Conservation (phyloP, 2,797 vertebrate genomes). For the Uromys caudimaculatus region DNA sequence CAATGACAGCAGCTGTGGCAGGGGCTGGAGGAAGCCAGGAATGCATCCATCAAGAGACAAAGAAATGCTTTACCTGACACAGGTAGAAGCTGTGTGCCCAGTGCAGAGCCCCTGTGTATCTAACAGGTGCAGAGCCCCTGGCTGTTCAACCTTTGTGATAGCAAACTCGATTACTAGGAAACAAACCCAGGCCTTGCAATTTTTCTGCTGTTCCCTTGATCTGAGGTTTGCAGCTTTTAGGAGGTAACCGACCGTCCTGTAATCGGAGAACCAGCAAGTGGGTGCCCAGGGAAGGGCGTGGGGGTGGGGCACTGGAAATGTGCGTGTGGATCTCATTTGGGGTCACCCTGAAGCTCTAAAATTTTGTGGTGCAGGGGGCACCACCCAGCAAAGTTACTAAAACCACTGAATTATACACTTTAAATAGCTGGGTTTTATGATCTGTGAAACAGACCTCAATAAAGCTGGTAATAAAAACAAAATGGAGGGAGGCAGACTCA, state of each 20-base stretch:
- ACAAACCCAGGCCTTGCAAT: background rate
- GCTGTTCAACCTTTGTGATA: background rate
- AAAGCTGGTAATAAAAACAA: constrained; percentile 37
- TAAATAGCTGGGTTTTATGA: constrained; percentile 50
- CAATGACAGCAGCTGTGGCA: rapidly evolving
- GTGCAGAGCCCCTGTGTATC: background rate
- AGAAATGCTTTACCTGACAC: background rate
- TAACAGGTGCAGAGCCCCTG: background rate
- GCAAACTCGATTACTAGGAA: background rate
- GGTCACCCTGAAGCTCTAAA: background rate
- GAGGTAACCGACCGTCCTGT: background rate
- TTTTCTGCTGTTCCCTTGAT: background rate
- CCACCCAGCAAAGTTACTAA: constrained; percentile 40
- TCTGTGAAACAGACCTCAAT: constrained; percentile 48
- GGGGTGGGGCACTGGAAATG: background rate
- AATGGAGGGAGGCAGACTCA: background rate
- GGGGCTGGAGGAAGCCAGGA: background rate
- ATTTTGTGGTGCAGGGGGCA: background rate
- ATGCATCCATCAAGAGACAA: background rate
- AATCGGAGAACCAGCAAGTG: background rate
- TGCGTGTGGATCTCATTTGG: background rate
- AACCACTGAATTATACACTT: constrained; percentile 3
- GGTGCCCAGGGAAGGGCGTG: background rate
- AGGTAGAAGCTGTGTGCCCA: background rate
- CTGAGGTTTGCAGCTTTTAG: background rate